Conservation (phyloP, 2,113 vertebrate species). For the Dicentrarchus labrax region DNA sequence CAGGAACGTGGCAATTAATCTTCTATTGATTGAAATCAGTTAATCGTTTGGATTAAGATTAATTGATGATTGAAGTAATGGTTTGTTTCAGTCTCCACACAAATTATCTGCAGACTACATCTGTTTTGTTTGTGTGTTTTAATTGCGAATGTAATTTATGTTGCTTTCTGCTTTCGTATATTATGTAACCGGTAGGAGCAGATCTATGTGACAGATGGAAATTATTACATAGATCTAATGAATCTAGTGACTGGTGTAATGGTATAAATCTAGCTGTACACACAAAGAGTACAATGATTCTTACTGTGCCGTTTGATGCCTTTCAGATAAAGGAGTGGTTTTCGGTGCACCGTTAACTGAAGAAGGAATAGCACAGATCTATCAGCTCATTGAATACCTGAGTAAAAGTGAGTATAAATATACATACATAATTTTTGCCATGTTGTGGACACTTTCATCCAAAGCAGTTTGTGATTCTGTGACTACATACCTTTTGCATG, state of each 20-base stretch:
- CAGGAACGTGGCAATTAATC: not conserved
- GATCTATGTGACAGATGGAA: not conserved
- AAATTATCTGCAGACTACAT: not conserved
- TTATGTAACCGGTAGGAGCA: not conserved
- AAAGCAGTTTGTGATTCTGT: conserved; percentile 9
- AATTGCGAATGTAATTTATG: too few relatives aligned
- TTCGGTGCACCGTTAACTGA: conserved; percentile 96
- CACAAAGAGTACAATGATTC: not conserved
- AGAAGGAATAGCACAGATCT: conserved; percentile 97
- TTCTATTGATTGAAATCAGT: too few relatives aligned
- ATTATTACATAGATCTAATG: not conserved
- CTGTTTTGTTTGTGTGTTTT: not conserved
- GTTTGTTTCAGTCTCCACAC: not conserved
- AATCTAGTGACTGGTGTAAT: not conserved
- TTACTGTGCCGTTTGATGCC: conserved; percentile 8
- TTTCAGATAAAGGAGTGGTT: conserved; percentile 92
- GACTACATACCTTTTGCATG: not conserved
- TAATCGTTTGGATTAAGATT: too few relatives aligned
- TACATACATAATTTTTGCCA: not conserved
- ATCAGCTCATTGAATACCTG: conserved; percentile 95
- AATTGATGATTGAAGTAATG: not conserved
- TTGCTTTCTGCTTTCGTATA: not conserved
- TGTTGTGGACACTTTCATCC: not conserved
- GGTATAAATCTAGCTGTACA: not conserved
- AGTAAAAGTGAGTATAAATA: conserved; percentile 90